These are phyloP conservation scores for Torymus auratus DNA, from an alignment of 2,888 invertebrate species.

Conservation along the genomic window DNA sequence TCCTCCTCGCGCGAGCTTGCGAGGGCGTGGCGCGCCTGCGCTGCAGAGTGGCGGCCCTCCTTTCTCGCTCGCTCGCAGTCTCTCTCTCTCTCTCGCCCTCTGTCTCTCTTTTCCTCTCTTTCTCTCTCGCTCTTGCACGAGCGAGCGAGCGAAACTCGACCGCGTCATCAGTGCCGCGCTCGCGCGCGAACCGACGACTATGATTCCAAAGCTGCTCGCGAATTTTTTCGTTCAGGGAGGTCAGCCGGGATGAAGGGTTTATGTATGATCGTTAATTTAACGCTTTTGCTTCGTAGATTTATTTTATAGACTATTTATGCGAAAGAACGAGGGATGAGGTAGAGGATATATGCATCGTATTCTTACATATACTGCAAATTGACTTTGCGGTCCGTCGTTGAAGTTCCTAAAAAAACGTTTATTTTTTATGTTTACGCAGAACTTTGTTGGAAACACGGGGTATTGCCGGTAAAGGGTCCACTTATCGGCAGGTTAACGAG, in stretches of 20 bases:
- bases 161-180: conserved; percentile 34
- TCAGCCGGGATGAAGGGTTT: not conserved
- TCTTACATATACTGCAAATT: too few species aligned
- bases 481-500: conserved; percentile 32
- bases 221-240: too few species aligned
- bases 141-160: not conserved
- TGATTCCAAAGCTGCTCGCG: too few species aligned
- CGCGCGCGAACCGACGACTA: not conserved
- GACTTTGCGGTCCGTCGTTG: too few species aligned
- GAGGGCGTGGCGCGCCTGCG: conserved; percentile 75
- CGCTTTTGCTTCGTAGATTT: not conserved
- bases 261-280: conserved; percentile 18
- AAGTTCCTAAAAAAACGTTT: too few species aligned
- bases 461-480: not conserved
- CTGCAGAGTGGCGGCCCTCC: conserved; percentile 34
- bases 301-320: too few species aligned
- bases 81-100: not conserved
- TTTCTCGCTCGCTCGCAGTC: conserved; percentile 9
- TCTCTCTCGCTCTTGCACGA: not conserved
- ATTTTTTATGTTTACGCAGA: too few species aligned
- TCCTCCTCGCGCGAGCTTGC: conserved; percentile 72
- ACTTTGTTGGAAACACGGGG: too few species aligned
- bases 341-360: too few species aligned
- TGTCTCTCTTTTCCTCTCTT: conserved; percentile 1
- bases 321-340: too few species aligned